phyloP scores from a whole-genome alignment of 1,140 invertebrate genomes.

The Propsilocerus akamusi region DNA sequence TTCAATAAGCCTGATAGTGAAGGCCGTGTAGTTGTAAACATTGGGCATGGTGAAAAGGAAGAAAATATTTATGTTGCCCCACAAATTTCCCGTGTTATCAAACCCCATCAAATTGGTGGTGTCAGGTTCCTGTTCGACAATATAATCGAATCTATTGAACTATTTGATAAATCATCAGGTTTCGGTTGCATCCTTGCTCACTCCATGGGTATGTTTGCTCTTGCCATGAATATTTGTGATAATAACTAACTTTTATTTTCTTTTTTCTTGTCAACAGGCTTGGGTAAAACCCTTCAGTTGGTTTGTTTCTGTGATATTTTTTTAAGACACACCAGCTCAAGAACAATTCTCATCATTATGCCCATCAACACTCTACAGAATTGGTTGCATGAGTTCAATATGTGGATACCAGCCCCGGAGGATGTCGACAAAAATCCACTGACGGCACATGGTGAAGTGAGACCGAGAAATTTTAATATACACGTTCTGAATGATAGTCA shows the following conservation, averaged over 20 bases:
- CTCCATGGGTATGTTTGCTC: no score
- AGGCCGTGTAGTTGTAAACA: slow-evolving; percentile 84
- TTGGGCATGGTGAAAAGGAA: slow-evolving; percentile 86
- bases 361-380: slow-evolving; percentile 98
- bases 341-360: slow-evolving; percentile 87
- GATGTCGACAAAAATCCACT: slow-evolving; percentile 29
- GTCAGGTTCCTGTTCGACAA: slow-evolving; percentile 94
- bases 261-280: no score
- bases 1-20: slow-evolving; percentile 83
- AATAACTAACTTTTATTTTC: no score
- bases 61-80: slow-evolving; percentile 85
- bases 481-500: slow-evolving; percentile 87
- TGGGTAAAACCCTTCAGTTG: slow-evolving; percentile 97
- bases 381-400: slow-evolving; percentile 94
- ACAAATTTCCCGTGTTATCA: slow-evolving; percentile 81
- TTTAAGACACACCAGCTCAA: slow-evolving; percentile 71
- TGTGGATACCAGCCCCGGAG: slow-evolving; percentile 66
- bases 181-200: slow-evolving; percentile 97
- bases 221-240: no score
- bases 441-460: slow-evolving; percentile 36
- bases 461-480: slow-evolving; percentile 65
- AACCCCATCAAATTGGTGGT: slow-evolving; percentile 95
- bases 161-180: slow-evolving; percentile 75
- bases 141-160: slow-evolving; percentile 77
- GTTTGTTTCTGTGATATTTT: slow-evolving; percentile 94